A percentile compares a stretch with the other conserved stretches of the same genome.
Evolutionary conservation across 2,113 vertebrate genomes (phyloP).

Genomic region (Theropithecus gelada): DNA sequence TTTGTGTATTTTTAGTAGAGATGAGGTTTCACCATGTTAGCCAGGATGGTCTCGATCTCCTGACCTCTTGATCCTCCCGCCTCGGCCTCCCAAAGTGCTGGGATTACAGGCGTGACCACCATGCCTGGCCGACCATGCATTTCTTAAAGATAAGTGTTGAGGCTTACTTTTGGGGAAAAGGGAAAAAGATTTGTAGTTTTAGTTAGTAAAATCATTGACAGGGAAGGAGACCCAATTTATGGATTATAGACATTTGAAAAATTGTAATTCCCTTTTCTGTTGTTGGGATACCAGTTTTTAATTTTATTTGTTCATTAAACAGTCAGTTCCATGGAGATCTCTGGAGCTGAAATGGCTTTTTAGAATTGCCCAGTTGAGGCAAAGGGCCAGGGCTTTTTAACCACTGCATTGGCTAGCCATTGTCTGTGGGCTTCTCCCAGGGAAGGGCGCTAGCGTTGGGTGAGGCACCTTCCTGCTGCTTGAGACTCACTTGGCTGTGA

Average conservation of each 20-base stretch:
- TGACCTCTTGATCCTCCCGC: no score
- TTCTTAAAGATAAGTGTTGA: not conserved
- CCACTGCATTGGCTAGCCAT: accelerated
- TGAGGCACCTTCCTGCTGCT: not conserved
- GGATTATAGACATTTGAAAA: not conserved
- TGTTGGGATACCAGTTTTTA: not conserved
- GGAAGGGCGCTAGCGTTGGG: accelerated
- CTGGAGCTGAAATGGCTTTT: not conserved
- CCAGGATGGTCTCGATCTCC: no score
- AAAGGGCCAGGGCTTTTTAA: not conserved
- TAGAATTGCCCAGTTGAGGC: not conserved
- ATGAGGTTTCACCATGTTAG: no score
- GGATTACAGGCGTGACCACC: no score
- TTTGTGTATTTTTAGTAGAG: no score
- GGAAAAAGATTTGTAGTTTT: not conserved
- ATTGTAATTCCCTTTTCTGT: not conserved
- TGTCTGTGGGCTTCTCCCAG: not conserved
- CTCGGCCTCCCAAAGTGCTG: no score
- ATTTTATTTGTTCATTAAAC: not conserved
- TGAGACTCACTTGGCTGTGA: not conserved
- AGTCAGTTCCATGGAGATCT: not conserved
- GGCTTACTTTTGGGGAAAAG: not conserved
- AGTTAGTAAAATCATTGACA: not conserved
- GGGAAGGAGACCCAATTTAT: not conserved
- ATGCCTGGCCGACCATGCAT: not conserved